A percentile compares a stretch with the other conserved stretches of the same genome.
phyloP scores from a whole-genome alignment of 2,113 vertebrate genomes.

The Pterocles orientalis region DNA sequence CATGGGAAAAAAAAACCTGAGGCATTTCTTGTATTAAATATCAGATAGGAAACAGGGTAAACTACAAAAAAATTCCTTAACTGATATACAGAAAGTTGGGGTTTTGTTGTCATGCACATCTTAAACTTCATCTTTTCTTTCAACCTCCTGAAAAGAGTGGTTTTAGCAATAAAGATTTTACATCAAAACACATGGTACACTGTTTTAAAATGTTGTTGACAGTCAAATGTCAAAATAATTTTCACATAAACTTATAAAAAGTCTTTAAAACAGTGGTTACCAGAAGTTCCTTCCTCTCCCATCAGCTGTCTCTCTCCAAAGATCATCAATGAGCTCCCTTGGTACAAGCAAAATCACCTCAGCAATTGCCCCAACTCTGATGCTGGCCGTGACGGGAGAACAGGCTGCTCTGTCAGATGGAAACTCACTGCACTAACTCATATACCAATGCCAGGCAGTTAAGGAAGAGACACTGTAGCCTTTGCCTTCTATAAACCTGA shows the following conservation, averaged over 20 bases:
- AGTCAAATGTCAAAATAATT: not conserved
- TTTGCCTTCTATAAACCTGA: not conserved
- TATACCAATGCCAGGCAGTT: not conserved
- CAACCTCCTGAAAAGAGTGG: not conserved
- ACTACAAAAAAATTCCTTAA: slow-evolving; percentile 26
- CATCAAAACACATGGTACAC: accelerated
- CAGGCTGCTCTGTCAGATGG: not conserved
- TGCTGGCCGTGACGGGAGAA: accelerated
- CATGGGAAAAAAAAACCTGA: not conserved
- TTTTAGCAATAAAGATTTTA: not conserved
- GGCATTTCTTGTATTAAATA: not conserved
- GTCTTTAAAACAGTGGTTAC: not conserved
- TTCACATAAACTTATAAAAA: not conserved
- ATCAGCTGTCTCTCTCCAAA: not conserved
- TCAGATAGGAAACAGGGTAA: not conserved
- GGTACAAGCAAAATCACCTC: not conserved
- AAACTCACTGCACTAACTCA: not conserved
- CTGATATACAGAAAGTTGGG: not conserved
- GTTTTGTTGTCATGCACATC: not conserved
- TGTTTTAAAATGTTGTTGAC: not conserved
- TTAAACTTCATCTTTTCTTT: not conserved
- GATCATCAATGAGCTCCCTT: not conserved
- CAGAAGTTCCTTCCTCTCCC: not conserved
- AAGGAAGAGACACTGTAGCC: not conserved
- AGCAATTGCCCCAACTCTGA: not conserved